Percentiles rank a stretch among this genome's conserved stretches.
These are phyloP conservation scores for Glyptemys insculpta DNA, from an alignment of 2,797 vertebrate genomes.

Conservation along the genomic window DNA sequence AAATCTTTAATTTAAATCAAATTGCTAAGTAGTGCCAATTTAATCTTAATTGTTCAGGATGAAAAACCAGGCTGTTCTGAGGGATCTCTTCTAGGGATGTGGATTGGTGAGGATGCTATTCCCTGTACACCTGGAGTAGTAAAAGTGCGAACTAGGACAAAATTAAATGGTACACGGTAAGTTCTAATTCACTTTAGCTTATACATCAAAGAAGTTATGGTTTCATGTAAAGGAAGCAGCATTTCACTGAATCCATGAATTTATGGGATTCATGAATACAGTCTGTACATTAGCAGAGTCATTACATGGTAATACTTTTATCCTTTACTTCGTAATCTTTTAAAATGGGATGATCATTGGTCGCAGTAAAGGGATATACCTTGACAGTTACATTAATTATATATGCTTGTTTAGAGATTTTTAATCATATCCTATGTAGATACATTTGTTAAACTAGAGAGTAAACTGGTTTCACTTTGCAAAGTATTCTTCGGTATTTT, in stretches of 20 bases:
- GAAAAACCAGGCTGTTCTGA: constrained; percentile 83
- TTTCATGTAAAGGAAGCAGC: not conserved
- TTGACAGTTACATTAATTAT: not conserved
- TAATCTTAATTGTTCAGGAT: constrained; percentile 80
- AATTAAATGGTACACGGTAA: constrained; percentile 75
- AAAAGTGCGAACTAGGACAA: constrained; percentile 77
- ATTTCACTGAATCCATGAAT: not conserved
- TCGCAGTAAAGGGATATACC: not conserved
- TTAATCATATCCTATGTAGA: not conserved
- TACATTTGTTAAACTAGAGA: not conserved
- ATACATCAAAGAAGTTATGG: not conserved
- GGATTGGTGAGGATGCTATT: constrained; percentile 94
- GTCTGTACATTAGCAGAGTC: not conserved
- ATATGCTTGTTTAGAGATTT: not conserved
- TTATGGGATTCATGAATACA: not conserved
- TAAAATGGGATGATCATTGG: not conserved
- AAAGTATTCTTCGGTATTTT: not conserved
- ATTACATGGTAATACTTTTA: constrained; percentile 16
- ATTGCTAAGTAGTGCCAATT: constrained; percentile 26
- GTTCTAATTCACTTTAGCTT: constrained; percentile 18
- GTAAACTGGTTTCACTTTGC: not conserved
- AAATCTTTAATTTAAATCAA: not conserved
- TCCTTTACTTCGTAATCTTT: not conserved
- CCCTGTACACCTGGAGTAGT: constrained; percentile 88
- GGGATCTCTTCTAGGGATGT: constrained; percentile 85